Evolutionary conservation across 2,888 invertebrate species (phyloP), one percentile per base, ranked within the genome.

Genomic region (Chloromyia formosa): DNA sequence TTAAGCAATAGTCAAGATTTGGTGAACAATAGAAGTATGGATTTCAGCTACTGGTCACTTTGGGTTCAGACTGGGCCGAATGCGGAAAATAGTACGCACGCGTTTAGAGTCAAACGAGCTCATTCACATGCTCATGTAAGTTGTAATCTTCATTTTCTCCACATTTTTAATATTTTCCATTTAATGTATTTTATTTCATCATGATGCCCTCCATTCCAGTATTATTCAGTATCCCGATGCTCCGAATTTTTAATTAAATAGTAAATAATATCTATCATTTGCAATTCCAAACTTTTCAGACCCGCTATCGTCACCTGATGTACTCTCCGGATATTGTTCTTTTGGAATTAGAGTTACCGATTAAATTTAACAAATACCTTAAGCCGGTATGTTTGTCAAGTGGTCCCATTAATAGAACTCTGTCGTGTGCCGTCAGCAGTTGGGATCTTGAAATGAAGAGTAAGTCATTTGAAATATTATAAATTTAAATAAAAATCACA

Each of bases 261-360:
- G n/a, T n/a, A n/a, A n/a, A n/a, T n/a, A n/a, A 42, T 42, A 9
- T 42, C 12, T 42, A 42, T 42, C 5, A 42, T 42, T 56, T 74
- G 12, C 2, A 27, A 60, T 54, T 45, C 23, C 61, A 49, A n/a
- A n/a, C n/a, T n/a, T 82, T 83, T 72, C 77, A 87, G 85, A 84
- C 84, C 0, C 89, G 89, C 82, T 89, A 87, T 81, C 86, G 87
- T 76, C 88, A 88, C 79, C 87, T 89, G 77, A 84, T 88, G 75
- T 89, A 87, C 79, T 85, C 86, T 76, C 88, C 89, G 77, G 90
- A 91, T 79, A 84, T 89, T 40, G 89, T 88, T 22, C 82, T 90
- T 53, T 82, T 90, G 20, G 86, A 88, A 80, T 83, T 90, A 16
- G 81, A 80, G 22, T 83, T 85, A 74, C 88, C 89, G 16, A 81